Conservation (phyloP, 2,113 vertebrate species). For the Trachemys scripta region DNA sequence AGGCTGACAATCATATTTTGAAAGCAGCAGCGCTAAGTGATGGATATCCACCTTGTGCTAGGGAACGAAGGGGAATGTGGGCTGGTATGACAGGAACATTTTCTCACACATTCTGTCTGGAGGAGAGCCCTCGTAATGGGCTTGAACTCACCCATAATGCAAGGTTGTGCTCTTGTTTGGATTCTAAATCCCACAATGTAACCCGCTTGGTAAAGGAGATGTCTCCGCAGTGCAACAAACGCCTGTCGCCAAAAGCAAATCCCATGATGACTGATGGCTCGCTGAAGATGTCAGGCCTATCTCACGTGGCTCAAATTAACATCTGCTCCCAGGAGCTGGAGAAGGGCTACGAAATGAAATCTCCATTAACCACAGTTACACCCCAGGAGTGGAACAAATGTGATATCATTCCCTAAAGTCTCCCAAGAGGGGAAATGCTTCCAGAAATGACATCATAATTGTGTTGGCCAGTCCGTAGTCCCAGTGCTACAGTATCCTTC, state of each 20-base stretch:
- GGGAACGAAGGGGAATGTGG: fast-evolving
- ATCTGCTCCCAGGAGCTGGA: background rate
- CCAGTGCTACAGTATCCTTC: background rate
- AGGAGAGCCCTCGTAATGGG: background rate
- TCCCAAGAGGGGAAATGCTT: background rate
- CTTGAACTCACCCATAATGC: background rate
- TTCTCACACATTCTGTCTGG: fast-evolving
- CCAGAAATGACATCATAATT: background rate
- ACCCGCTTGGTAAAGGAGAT: background rate
- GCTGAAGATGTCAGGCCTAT: background rate
- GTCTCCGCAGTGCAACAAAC: background rate
- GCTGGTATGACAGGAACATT: fast-evolving
- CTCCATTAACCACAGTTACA: background rate
- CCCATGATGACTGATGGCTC: background rate
- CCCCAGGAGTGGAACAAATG: background rate
- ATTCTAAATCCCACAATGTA: fast-evolving
- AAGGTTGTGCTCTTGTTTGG: background rate
- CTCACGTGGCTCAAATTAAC: fast-evolving
- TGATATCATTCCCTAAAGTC: background rate
- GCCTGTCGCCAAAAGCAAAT: fast-evolving
- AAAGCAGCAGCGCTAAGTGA: slow-evolving; percentile 80
- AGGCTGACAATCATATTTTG: slow-evolving; percentile 80
- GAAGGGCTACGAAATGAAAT: background rate
- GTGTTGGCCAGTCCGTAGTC: background rate
- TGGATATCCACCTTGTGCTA: slow-evolving; percentile 76